Evolutionary conservation across 2,113 vertebrate species (phyloP), one percentile per base, ranked within the genome.

Genomic region (Gadus chalcogrammus): DNA sequence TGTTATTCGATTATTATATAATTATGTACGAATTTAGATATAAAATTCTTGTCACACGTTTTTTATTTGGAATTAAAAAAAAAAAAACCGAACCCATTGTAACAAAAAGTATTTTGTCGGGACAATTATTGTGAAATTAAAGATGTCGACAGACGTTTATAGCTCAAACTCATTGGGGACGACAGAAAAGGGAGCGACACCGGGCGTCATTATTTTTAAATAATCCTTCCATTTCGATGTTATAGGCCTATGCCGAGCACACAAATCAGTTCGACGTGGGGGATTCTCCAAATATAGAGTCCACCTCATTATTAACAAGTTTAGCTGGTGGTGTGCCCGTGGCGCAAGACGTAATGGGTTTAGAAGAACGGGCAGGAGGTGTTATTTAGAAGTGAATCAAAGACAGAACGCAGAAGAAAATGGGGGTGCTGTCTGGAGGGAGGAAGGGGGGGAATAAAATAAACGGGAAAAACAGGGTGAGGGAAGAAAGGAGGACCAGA

Each of bases 251-350:
- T 35, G 66, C 58, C 17, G 60, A 27, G n/a, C 8, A 64, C 68
- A 68, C 11, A 60, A 56, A 65, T 63, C 15, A 9, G 3, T 22
- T 60, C 42, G 22, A 63, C 67, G 67, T 17, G 67, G 67, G 64
- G 56, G 64, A 61, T 38, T 48, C 53, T 58, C 11, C 35, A 68
- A 61, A 61, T 59, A 48, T 15, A 35, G 18, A 53, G 20, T 55
- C 12, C 71, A 15, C 4, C 62, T 66, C 12, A 65, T 69, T 66
- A 69, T 70, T 68, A 79, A 60, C 61, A 69, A 20, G 70, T 73
- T 59, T 31, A 48, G 18, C 16, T 63, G 22, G 18, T 27, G 59
- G 42, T n/a, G 9, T 15, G 65, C 63, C 68, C 15, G 8, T 24
- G 28, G 35, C 52, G 18, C 16, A 42, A 59, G 17, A 12, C 24